Conservation (phyloP, 2,888 invertebrate species). For the Mallateleia sp. region DNA sequence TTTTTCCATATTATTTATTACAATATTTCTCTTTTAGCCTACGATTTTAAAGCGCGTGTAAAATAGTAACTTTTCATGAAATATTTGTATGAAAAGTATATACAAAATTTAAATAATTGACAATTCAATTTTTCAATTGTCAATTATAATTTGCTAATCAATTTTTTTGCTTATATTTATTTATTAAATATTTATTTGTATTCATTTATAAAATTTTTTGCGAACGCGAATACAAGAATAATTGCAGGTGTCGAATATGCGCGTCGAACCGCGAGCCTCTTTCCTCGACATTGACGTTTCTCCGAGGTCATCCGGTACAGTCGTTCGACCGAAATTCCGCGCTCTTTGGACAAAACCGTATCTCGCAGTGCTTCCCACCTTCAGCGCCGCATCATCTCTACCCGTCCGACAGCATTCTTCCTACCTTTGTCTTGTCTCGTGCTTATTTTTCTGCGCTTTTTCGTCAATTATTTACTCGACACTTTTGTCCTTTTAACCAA, state of each 20-base stretch:
- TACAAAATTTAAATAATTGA: too few relatives aligned
- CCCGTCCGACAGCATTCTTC: conserved; percentile 75
- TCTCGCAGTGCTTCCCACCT: conserved; percentile 72
- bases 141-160: too few relatives aligned
- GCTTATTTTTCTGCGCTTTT: conserved; percentile 61
- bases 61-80: too few relatives aligned
- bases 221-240: not conserved
- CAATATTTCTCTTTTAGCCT: too few relatives aligned
- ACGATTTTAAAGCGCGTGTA: too few relatives aligned
- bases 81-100: too few relatives aligned
- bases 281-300: conserved; percentile 68
- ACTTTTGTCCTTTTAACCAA: conserved; percentile 17
- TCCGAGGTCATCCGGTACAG: conserved; percentile 76
- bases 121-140: too few relatives aligned
- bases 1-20: too few relatives aligned
- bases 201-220: too few relatives aligned
- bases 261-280: conserved; percentile 13
- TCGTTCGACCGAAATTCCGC: conserved; percentile 71
- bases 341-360: conserved; percentile 74
- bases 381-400: conserved; percentile 56
- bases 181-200: too few relatives aligned
- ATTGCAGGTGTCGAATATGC: conserved; percentile 17
- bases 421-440: conserved; percentile 67
- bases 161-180: too few relatives aligned
- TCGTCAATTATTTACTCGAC: conserved; percentile 41